phyloP scores from a whole-genome alignment of 2,888 invertebrate genomes.

The Poecilus cupreus region DNA sequence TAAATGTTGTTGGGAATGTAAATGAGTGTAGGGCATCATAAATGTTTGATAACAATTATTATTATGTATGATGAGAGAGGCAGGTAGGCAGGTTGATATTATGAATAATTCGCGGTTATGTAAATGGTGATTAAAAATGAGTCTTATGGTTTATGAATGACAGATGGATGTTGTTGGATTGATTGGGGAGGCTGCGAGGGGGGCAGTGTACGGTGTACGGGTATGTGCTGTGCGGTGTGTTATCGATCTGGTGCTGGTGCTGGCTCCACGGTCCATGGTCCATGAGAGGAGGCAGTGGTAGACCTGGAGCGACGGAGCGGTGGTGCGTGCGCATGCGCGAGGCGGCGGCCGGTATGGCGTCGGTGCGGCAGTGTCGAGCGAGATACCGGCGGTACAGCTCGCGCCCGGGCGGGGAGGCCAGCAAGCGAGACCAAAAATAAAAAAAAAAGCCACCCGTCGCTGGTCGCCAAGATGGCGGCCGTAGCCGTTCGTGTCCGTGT shows the following conservation, averaged over 20 bases:
- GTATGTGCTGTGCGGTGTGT: constrained; percentile 25
- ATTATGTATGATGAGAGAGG: no score
- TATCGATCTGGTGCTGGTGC: constrained; percentile 67
- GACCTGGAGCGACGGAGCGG: constrained; percentile 72
- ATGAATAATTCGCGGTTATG: no score
- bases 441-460: constrained; percentile 60
- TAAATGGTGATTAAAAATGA: no score
- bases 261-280: no score
- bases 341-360: constrained; percentile 61
- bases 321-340: constrained; percentile 64
- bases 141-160: neutral
- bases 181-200: no score
- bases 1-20: no score
- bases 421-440: constrained; percentile 69
- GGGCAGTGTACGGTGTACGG: no score
- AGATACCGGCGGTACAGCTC: constrained; percentile 73
- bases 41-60: no score
- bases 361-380: constrained; percentile 69
- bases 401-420: constrained; percentile 74
- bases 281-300: constrained; percentile 70
- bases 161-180: constrained; percentile 10
- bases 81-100: no score
- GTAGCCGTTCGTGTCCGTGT: constrained; percentile 63
- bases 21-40: no score
- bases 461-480: constrained; percentile 73